A percentile compares a stretch with the other conserved stretches of the same genome.
Evolutionary conservation across 2,797 vertebrate species (phyloP).

Genomic region (Odontamblyopus lacepedii): DNA sequence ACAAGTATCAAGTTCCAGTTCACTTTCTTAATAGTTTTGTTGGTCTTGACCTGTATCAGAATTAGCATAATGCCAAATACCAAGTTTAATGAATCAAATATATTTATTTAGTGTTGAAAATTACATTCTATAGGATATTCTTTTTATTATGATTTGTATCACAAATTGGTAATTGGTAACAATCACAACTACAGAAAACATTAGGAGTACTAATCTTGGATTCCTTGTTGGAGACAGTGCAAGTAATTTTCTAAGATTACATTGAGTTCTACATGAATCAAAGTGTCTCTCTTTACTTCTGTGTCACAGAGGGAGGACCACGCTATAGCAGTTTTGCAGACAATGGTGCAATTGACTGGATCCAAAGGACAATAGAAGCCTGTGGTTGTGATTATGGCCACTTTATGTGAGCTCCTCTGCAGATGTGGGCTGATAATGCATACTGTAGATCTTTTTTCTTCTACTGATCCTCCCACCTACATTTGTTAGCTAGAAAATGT

Average conservation of each 20-base stretch:
- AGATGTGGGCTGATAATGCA: conserved; percentile 9
- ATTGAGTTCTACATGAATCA: neutral
- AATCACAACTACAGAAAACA: neutral
- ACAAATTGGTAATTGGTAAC: too few relatives aligned
- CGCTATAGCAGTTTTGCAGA: conserved; percentile 54
- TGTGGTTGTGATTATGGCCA: conserved; percentile 49
- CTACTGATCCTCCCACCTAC: conserved; percentile 14
- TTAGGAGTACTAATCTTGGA: neutral
- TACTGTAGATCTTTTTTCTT: neutral
- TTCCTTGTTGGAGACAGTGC: neutral
- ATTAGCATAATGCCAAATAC: too few relatives aligned
- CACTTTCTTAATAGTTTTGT: too few relatives aligned
- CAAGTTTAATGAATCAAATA: too few relatives aligned
- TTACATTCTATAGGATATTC: too few relatives aligned
- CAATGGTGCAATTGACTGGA: conserved; percentile 50
- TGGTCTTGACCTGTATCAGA: too few relatives aligned
- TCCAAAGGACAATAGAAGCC: conserved; percentile 42
- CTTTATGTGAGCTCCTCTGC: conserved; percentile 21
- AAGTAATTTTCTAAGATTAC: neutral
- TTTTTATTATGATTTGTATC: too few relatives aligned
- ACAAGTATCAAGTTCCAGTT: too few relatives aligned
- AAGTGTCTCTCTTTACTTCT: conserved; percentile 15
- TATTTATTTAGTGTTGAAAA: neutral
- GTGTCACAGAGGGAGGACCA: conserved; percentile 14
- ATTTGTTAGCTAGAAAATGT: conserved; percentile 3